These are phyloP conservation scores for Marisa cornuarietis DNA, from an alignment of 1,140 invertebrate genomes.

Conservation along the genomic window DNA sequence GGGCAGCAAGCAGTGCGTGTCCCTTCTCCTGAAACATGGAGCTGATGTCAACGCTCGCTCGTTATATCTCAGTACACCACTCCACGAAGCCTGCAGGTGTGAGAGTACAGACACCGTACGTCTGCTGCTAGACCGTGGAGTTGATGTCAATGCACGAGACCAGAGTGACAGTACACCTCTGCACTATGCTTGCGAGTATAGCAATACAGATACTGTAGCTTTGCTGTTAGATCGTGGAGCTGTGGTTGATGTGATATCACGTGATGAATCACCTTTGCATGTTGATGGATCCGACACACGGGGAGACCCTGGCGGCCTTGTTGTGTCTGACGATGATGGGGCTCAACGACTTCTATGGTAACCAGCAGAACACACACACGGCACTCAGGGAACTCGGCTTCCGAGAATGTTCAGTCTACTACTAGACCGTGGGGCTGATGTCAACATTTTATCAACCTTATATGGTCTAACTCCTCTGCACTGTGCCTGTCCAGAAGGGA, in stretches of 20 bases:
- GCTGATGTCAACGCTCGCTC: too few species aligned
- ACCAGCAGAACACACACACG: background rate
- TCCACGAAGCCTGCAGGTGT: too few species aligned
- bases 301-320: background rate
- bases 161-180: background rate
- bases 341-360: background rate
- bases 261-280: background rate
- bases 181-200: background rate
- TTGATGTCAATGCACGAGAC: too few species aligned
- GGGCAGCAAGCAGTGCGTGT: background rate
- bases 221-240: background rate
- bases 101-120: too few species aligned
- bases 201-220: background rate
- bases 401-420: background rate
- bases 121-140: too few species aligned
- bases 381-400: background rate
- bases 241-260: too few species aligned
- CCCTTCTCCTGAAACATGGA: too few species aligned
- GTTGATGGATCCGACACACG: background rate
- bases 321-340: conserved; percentile 8
- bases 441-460: too few species aligned
- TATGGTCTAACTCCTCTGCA: background rate
- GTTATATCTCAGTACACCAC: too few species aligned
- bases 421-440: background rate
- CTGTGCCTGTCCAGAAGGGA: background rate